Evolutionary conservation across 2,888 invertebrate species (phyloP).

Genomic region (Maniola hyperantus): DNA sequence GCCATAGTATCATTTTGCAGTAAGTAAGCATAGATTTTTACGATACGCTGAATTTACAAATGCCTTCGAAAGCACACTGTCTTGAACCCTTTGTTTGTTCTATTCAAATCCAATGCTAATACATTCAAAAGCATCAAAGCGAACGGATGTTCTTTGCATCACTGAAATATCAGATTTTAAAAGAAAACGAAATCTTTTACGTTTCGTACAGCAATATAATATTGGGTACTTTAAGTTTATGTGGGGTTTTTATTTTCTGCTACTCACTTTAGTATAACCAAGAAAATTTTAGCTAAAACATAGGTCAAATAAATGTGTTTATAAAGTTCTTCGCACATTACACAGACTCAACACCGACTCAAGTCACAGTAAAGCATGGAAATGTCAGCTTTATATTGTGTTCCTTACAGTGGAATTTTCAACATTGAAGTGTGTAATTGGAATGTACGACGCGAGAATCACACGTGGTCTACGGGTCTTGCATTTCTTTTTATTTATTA

Average conservation of each 20-base stretch:
- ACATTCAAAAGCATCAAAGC: constrained; percentile 77
- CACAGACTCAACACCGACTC: no score
- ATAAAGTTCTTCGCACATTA: constrained; percentile 2
- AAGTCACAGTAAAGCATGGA: no score
- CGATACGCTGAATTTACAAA: constrained; percentile 79
- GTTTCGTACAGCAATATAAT: constrained; percentile 29
- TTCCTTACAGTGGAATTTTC: no score
- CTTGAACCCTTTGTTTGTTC: constrained; percentile 81
- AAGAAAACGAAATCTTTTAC: constrained; percentile 55
- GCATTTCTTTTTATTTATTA: no score
- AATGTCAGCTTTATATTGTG: no score
- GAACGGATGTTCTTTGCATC: constrained; percentile 72
- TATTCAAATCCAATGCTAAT: constrained; percentile 82
- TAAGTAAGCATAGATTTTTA: constrained; percentile 60
- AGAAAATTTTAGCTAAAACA: constrained; percentile 8
- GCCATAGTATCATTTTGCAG: constrained; percentile 18
- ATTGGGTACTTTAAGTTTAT: background rate
- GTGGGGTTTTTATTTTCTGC: background rate
- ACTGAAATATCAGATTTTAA: constrained; percentile 67
- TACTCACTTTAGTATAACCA: background rate
- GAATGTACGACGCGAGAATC: no score
- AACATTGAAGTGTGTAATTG: no score
- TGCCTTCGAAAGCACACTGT: constrained; percentile 80
- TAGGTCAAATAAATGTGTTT: constrained; percentile 33
- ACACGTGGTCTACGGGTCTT: no score